phyloP scores from a whole-genome alignment of 2,888 invertebrate species.

The Drosophila nr. medialis region DNA sequence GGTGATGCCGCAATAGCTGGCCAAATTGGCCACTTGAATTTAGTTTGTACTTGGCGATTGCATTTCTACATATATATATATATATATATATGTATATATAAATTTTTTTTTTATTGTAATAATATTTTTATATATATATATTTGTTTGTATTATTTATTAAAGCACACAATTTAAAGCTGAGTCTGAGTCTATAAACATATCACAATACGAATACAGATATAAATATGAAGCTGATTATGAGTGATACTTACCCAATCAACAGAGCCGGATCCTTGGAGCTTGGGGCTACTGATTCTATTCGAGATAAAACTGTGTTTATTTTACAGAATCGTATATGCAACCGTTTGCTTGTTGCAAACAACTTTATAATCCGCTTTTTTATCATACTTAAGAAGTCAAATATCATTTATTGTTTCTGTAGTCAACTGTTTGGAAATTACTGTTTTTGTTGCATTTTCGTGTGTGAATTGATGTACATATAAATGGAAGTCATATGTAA shows the following conservation, averaged over 20 bases:
- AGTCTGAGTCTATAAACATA: not conserved
- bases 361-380: not conserved
- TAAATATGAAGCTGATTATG: not conserved
- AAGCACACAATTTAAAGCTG: constrained; percentile 11
- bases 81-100: not conserved
- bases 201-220: not conserved
- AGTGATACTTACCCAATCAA: not conserved
- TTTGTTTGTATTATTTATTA: constrained; percentile 46
- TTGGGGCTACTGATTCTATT: not conserved
- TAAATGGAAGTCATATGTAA: not conserved
- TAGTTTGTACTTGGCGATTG: constrained; percentile 28
- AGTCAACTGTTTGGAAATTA: not conserved
- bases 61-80: constrained; percentile 8
- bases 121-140: constrained; percentile 9
- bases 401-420: not conserved
- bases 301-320: not conserved
- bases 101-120: constrained; percentile 4
- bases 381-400: not conserved
- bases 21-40: constrained; percentile 14
- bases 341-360: not conserved
- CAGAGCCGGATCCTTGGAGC: not conserved
- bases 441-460: not conserved
- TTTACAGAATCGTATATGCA: not conserved
- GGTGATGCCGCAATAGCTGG: constrained; percentile 1
- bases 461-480: not conserved